Evolutionary conservation across 1,140 invertebrate species (phyloP).

Genomic region (Caerostris darwini): DNA sequence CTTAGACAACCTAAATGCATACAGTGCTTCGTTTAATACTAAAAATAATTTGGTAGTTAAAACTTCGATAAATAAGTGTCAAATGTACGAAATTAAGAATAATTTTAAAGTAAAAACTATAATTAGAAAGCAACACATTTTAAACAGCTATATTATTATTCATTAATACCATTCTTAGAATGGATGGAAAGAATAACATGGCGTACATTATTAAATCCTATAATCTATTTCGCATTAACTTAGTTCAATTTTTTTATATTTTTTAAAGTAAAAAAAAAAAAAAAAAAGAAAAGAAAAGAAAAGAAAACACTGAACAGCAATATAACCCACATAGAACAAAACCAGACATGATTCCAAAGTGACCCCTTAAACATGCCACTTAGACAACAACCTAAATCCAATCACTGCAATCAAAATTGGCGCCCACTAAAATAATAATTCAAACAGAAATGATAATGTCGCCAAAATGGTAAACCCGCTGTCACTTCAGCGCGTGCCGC

Average conservation of each 20-base stretch:
- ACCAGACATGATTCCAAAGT: background rate
- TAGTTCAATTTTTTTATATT: no score
- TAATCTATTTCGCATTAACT: background rate
- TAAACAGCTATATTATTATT: no score
- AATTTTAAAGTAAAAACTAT: no score
- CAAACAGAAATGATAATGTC: background rate
- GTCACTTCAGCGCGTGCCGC: slow-evolving; percentile 1
- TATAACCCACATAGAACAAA: background rate
- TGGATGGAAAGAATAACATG: background rate
- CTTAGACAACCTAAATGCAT: background rate
- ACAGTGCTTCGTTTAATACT: no score
- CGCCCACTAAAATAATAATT: background rate
- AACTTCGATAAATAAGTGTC: no score
- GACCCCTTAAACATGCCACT: background rate
- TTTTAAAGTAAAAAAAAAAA: no score
- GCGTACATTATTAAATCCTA: background rate
- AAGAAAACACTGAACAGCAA: background rate
- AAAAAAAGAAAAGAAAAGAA: background rate
- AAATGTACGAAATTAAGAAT: no score
- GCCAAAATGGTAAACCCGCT: background rate
- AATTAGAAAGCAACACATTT: no score
- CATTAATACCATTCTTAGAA: background rate
- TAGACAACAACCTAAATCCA: background rate
- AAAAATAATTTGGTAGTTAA: no score
- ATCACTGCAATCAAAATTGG: background rate